Base-by-base conservation (phyloP, 2,888 invertebrate genomes). In the Pasiphila rectangulata region DNA sequence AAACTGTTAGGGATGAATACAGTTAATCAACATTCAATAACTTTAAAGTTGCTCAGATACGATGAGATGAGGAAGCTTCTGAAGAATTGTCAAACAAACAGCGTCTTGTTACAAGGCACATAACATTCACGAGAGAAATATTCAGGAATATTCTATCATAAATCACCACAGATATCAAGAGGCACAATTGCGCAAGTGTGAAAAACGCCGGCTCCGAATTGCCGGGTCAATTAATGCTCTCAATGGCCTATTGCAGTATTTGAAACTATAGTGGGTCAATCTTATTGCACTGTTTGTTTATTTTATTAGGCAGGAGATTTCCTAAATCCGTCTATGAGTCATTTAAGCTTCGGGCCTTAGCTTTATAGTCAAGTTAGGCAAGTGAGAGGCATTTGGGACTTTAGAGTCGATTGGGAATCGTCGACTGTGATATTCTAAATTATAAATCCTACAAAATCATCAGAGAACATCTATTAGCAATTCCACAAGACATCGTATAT, bases 141-240 rank as follows among this genome's bases (percentile, higher is more conserved):
- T 34, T 23, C 24, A 29, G 24, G 46, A 51, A 44, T 50, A 30
- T 32, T 41, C 40, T n/a, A 32, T 36, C 36, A 44, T 46, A 42
- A 46, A 40, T 51, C 40, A 46, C 13, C 20, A 13, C 19, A 39
- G 15, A 15, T 27, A 30, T 24, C 35, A 23, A 21, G 20, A 24
- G 30, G 51, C 51, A 42, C 45, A 23, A 24, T 51, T 47, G 47
- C 46, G 40, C 51, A 41, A 37, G 43, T 51, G 51, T 51, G 43
- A 51, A 51, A 46, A 51, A 47, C 10, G 37, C 37, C 34, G 34
- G 25, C 39, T 34, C 19, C 12, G 12, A 17, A 39, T 42, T 16
- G 35, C 19, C 30, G 35, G 35, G 39, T 46, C 43, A 46, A 51
- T 51, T 43, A 44, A 47, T 13, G 34, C 43, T 39, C 35, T 39